phyloP scores from a whole-genome alignment of 2,888 invertebrate genomes.

The Apamea monoglypha region DNA sequence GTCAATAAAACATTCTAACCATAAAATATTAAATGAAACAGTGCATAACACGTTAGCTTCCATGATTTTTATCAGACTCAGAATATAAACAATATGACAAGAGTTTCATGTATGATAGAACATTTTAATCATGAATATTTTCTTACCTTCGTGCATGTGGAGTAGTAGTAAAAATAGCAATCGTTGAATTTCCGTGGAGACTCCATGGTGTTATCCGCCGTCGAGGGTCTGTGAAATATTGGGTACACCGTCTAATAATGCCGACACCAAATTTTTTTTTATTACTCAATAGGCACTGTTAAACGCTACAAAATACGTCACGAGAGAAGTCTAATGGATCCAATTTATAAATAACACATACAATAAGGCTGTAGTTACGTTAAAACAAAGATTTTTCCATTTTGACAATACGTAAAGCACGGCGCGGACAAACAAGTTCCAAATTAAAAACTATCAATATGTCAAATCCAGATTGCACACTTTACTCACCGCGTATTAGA shows the following conservation, averaged over 20 bases:
- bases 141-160: constrained; percentile 95
- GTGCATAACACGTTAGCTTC: constrained; percentile 55
- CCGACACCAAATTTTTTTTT: constrained; percentile 70
- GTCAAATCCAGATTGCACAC: constrained; percentile 69
- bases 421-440: constrained; percentile 83
- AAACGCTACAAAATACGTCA: constrained; percentile 69
- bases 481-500: constrained; percentile 84
- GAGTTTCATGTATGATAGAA: constrained; percentile 32
- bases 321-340: constrained; percentile 57
- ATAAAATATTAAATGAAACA: constrained; percentile 58
- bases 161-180: constrained; percentile 97
- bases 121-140: constrained; percentile 58
- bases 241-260: constrained; percentile 70
- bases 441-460: constrained; percentile 76
- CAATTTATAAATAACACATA: constrained; percentile 71
- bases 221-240: constrained; percentile 84
- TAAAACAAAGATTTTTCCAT: constrained; percentile 82
- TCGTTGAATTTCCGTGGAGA: constrained; percentile 94
- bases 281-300: constrained; percentile 63
- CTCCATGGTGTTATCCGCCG: constrained; percentile 90
- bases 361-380: constrained; percentile 70
- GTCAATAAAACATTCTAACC: constrained; percentile 62
- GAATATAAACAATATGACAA: constrained; percentile 62
- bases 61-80: constrained; percentile 56
- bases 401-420: constrained; percentile 86